A percentile compares a stretch with the other conserved stretches of the same genome.
Conservation (phyloP, 2,888 invertebrate species). For the Eilema caniola region DNA sequence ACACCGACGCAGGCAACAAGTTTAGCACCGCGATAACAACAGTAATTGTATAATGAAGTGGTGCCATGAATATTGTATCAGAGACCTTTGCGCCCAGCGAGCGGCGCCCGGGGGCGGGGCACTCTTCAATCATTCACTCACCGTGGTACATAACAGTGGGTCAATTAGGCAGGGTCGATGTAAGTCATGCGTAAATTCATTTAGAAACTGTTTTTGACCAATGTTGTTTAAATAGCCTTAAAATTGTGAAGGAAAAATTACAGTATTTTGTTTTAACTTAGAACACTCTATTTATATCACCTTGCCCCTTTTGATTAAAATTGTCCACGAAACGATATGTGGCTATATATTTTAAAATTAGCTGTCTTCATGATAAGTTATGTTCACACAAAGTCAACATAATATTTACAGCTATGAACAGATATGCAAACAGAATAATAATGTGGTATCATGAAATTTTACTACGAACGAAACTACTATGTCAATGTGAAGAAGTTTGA, state of each 20-base stretch:
- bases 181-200: background rate
- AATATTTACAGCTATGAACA: too few relatives aligned
- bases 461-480: too few relatives aligned
- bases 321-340: too few relatives aligned
- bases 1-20: background rate
- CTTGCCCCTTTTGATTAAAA: too few relatives aligned
- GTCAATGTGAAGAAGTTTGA: too few relatives aligned
- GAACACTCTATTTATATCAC: too few relatives aligned
- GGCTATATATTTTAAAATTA: too few relatives aligned
- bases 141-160: background rate
- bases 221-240: too few relatives aligned
- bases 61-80: constrained; percentile 48
- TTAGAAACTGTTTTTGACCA: background rate
- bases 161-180: background rate
- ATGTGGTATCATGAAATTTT: too few relatives aligned
- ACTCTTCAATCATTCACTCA: constrained; percentile 41
- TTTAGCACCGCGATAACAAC: constrained; percentile 33
- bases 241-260: background rate
- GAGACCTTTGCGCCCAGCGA: constrained; percentile 25
- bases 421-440: too few relatives aligned
- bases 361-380: too few relatives aligned
- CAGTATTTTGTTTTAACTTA: background rate
- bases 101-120: constrained; percentile 8
- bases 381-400: too few relatives aligned
- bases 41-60: constrained; percentile 53